phyloP scores from a whole-genome alignment of 2,797 vertebrate genomes.

The Pipistrellus pygmaeus region DNA sequence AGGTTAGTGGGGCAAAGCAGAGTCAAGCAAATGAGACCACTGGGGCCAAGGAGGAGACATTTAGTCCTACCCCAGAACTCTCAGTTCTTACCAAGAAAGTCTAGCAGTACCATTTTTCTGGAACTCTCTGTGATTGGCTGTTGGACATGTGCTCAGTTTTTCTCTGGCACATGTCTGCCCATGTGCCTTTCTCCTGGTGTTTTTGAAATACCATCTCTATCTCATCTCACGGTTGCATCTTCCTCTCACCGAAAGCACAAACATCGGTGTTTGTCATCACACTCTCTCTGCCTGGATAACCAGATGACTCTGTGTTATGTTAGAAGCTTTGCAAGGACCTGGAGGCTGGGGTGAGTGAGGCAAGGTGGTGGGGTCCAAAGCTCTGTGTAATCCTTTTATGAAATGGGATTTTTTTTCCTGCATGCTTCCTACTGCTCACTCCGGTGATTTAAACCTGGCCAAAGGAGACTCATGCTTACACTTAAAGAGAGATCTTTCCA shows the following conservation, averaged over 20 bases:
- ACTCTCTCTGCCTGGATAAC: background rate
- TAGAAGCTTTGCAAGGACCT: background rate
- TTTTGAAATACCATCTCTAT: background rate
- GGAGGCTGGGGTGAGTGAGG: background rate
- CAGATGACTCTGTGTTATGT: background rate
- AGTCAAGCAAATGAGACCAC: background rate
- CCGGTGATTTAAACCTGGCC: background rate
- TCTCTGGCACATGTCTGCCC: fast-evolving
- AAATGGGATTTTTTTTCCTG: background rate
- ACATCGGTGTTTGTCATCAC: background rate
- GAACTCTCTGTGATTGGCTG: background rate
- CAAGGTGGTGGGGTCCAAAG: background rate
- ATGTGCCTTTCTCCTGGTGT: background rate
- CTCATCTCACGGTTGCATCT: background rate
- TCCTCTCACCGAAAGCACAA: background rate
- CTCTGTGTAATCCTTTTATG: background rate
- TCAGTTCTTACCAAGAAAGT: background rate
- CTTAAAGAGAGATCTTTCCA: constrained; percentile 22
- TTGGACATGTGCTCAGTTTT: background rate
- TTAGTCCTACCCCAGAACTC: background rate
- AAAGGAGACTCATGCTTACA: background rate
- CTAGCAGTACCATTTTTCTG: background rate
- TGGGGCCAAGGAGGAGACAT: background rate
- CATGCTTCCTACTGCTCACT: background rate
- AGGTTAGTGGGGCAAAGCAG: background rate